phyloP scores from a whole-genome alignment of 1,140 invertebrate genomes.

The Homalodisca vitripennis region DNA sequence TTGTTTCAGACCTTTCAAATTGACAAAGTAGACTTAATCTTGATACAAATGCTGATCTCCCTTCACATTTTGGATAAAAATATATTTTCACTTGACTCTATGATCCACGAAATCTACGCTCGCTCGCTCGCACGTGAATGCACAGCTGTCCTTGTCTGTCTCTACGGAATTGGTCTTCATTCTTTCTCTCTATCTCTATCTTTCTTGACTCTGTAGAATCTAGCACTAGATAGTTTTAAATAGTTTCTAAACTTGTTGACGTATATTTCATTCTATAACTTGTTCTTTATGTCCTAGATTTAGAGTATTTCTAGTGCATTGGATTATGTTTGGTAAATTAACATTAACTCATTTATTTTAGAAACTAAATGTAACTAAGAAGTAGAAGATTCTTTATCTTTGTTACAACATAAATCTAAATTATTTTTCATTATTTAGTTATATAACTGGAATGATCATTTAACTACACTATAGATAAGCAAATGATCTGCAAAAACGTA shows the following conservation, averaged over 20 bases:
- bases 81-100: neutral
- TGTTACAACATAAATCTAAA: no score
- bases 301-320: slow-evolving; percentile 11
- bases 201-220: slow-evolving; percentile 10
- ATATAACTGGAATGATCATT: no score
- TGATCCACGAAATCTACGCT: slow-evolving; percentile 1
- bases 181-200: slow-evolving; percentile 6
- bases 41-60: no score
- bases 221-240: neutral
- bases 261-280: slow-evolving; percentile 14
- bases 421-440: no score
- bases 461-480: no score
- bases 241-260: neutral
- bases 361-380: no score
- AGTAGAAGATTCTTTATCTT: no score
- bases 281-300: slow-evolving; percentile 4
- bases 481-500: no score
- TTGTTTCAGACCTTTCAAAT: no score
- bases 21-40: no score
- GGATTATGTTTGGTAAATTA: neutral
- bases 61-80: no score
- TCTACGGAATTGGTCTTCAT: slow-evolving; percentile 17
- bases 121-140: neutral
- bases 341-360: no score
- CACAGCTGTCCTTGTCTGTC: neutral